Base-by-base conservation (phyloP, 2,113 vertebrate genomes). In the western clawed frog (Xenopus tropicalis) region DNA sequence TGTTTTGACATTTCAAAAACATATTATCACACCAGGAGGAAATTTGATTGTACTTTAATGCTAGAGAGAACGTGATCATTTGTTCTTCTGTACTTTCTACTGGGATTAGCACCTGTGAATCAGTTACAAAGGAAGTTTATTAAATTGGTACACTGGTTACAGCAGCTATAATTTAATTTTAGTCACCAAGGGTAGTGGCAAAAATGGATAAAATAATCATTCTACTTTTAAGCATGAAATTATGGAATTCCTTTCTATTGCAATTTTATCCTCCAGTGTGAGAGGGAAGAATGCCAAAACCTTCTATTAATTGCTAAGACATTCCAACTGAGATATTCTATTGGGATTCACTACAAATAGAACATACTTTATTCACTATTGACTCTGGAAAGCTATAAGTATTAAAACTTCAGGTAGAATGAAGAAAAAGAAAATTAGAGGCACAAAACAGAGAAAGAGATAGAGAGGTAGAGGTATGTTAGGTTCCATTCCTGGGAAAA, bases 111-210 rank as follows among this genome's bases (percentile, higher is more conserved):
- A 67, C 71, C 65, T 74, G 72, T 51, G 65, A 68, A 16, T 68
- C 16, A 10, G 57, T 74, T 61, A 68, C 64, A 61, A 68, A 74
- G 24, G 61, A 66, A 51, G 54, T 64, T 65, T 74, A 62, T 74
- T 61, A 68, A 74, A 68, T 74, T 74, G 42, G 23, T 68, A 61
- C 37, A 13, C 54, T 61, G 21, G 72, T 68, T 74, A 61, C 42
- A 68, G 48, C 42, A 74, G 59, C 65, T 74, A 74, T 68, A 74
- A 74, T 74, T 74, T 74, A 74, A 74, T 58, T 74, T 68, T 24
- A 68, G 44, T 58, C 65, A 62, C 46, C 56, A 68, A 66, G 65
- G 65, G 58, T 61, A 74, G 65, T 74, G 65, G 57, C 44, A 68
- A 43, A 74, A 74, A 74, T 52, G 64, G 65, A 68, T 52, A 74